Conservation (phyloP, 92 coral and sea anemone species). For the Pocillopora meandrina region DNA sequence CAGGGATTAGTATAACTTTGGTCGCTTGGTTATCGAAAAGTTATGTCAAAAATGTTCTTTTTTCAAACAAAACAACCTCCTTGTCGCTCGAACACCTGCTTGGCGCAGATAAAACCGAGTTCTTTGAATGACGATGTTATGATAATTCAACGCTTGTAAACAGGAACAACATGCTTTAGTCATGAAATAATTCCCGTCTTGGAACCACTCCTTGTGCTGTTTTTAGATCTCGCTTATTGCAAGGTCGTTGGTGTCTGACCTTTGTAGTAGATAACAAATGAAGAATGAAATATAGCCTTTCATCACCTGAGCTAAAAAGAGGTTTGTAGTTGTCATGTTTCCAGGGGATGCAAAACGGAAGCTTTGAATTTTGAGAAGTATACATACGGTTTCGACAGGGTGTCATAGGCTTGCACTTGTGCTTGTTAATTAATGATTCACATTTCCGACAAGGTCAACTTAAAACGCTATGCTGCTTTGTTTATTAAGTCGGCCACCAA, state of each 20-base stretch:
- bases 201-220: constrained; percentile 15
- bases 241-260: not conserved
- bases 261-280: not conserved
- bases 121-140: not conserved
- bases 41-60: not conserved
- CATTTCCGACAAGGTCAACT: not conserved
- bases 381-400: too few species aligned
- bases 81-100: constrained; percentile 16
- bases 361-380: not conserved
- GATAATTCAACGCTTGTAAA: constrained; percentile 25
- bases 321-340: not conserved
- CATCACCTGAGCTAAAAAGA: not conserved
- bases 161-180: constrained; percentile 42
- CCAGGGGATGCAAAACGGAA: not conserved
- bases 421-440: not conserved
- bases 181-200: constrained; percentile 23
- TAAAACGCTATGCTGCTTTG: constrained; percentile 25
- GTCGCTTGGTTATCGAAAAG: not conserved
- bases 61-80: not conserved
- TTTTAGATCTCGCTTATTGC: constrained; percentile 8
- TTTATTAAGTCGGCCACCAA: not conserved
- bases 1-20: not conserved
- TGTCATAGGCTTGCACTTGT: not conserved
- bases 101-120: not conserved
- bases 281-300: not conserved